phyloP scores from a whole-genome alignment of 2,113 vertebrate species.

The Brachyhypopomus occidentalis region DNA sequence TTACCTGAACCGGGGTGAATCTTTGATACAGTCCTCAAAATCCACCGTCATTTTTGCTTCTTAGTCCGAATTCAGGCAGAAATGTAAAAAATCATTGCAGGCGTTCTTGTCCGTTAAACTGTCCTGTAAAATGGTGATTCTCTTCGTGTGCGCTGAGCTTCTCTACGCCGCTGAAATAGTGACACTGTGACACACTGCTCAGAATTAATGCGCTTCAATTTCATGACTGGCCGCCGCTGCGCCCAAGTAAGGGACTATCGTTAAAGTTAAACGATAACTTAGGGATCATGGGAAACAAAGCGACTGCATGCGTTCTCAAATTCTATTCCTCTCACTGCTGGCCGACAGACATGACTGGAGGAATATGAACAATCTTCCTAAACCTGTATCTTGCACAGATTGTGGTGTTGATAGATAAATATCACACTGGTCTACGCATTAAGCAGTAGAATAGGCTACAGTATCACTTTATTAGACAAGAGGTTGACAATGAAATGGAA shows the following conservation, averaged over 20 bases:
- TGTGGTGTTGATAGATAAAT: not conserved
- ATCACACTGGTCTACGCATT: not conserved
- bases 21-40: slow-evolving; percentile 96
- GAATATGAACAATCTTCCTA: too few species aligned
- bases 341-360: not conserved
- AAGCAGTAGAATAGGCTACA: too few species aligned
- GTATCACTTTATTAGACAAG: too few species aligned
- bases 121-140: not conserved
- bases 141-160: not conserved
- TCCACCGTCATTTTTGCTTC: slow-evolving; percentile 89
- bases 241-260: slow-evolving; percentile 47
- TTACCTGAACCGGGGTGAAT: slow-evolving; percentile 94
- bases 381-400: too few species aligned
- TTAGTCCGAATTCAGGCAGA: slow-evolving; percentile 61
- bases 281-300: slow-evolving; percentile 28
- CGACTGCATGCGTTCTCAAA: not conserved
- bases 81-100: slow-evolving; percentile 65
- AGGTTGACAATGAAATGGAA: too few species aligned
- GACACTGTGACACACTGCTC: slow-evolving; percentile 66
- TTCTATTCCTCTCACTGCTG: not conserved
- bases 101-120: slow-evolving; percentile 15
- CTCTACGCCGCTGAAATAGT: slow-evolving; percentile 34
- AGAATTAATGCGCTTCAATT: slow-evolving; percentile 52
- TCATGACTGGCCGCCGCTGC: slow-evolving; percentile 57
- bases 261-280: slow-evolving; percentile 8